A percentile compares a stretch with the other conserved stretches of the same genome.
Evolutionary conservation across 2,113 vertebrate genomes (phyloP).

Genomic region (Morone saxatilis): DNA sequence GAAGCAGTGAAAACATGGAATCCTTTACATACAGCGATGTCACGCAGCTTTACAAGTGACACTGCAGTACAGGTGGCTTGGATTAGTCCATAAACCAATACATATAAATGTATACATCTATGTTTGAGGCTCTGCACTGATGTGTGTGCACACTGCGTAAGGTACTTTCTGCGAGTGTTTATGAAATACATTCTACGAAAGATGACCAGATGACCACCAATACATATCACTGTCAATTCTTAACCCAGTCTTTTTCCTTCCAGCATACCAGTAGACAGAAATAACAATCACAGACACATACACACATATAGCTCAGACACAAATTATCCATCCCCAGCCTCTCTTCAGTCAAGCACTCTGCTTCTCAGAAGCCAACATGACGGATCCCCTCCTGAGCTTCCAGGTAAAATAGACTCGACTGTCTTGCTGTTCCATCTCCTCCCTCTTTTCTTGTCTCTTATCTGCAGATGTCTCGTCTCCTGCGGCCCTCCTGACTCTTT

Average conservation of each 20-base stretch:
- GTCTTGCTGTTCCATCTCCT: conserved; percentile 19
- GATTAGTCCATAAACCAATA: not conserved
- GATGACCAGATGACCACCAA: conserved; percentile 22
- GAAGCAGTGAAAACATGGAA: not conserved
- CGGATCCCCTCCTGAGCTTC: conserved; percentile 28
- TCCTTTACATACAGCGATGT: not conserved
- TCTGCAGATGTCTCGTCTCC: conserved; percentile 60
- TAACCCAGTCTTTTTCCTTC: conserved; percentile 10
- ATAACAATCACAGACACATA: not conserved
- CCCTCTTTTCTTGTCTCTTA: conserved; percentile 51
- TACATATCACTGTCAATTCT: conserved; percentile 2
- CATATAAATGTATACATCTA: not conserved
- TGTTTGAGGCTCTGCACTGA: not conserved
- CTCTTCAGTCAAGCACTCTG: conserved; percentile 1
- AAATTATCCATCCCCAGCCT: not conserved
- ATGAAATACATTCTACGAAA: not conserved
- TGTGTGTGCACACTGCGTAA: not conserved
- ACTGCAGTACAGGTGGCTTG: not conserved
- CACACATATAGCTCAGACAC: not conserved
- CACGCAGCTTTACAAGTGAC: not conserved
- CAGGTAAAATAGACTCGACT: conserved; percentile 52
- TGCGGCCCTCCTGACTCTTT: conserved; percentile 18
- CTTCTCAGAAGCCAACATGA: conserved; percentile 13
- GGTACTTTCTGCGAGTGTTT: not conserved
- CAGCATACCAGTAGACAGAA: conserved; percentile 5